Evolutionary conservation across 1,140 invertebrate species (phyloP).

Genomic region (Ceratina calcarata): DNA sequence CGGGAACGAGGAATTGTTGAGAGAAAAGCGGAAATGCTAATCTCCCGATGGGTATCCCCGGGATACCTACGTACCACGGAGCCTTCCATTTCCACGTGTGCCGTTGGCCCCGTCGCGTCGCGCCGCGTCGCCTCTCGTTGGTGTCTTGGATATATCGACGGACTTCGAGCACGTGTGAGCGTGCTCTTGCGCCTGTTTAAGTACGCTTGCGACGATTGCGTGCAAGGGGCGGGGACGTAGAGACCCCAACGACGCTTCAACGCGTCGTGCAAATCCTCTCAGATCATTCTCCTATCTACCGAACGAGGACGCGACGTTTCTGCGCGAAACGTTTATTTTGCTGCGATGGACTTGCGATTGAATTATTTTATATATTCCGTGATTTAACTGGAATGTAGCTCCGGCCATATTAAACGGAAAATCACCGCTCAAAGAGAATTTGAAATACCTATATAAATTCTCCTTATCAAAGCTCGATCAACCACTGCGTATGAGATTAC

Average conservation of each 20-base stretch:
- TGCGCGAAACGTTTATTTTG: constrained; percentile 60
- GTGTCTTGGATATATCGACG: constrained; percentile 49
- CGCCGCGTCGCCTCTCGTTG: background rate
- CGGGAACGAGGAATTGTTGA: constrained; percentile 79
- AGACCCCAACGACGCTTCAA: constrained; percentile 64
- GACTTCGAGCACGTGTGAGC: background rate
- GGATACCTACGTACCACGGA: constrained; percentile 64
- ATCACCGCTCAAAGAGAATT: background rate
- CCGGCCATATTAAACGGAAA: background rate
- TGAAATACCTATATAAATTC: too few species aligned
- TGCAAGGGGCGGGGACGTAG: constrained; percentile 54
- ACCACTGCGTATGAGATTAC: too few species aligned
- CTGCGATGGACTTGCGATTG: constrained; percentile 38
- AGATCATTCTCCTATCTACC: constrained; percentile 56
- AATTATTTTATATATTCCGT: constrained; percentile 18
- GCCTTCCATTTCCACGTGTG: constrained; percentile 44
- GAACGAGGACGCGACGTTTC: constrained; percentile 36
- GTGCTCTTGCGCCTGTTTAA: constrained; percentile 64
- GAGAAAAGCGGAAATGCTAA: constrained; percentile 80
- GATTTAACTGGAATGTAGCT: constrained; percentile 31
- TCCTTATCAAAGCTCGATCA: too few species aligned
- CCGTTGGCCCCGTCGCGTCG: constrained; percentile 13
- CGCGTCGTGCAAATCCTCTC: constrained; percentile 73
- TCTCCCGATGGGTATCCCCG: constrained; percentile 78
- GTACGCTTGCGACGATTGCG: constrained; percentile 72